These are phyloP conservation scores for Eubasilissa regina DNA, from an alignment of 1,140 invertebrate species.

Conservation along the genomic window DNA sequence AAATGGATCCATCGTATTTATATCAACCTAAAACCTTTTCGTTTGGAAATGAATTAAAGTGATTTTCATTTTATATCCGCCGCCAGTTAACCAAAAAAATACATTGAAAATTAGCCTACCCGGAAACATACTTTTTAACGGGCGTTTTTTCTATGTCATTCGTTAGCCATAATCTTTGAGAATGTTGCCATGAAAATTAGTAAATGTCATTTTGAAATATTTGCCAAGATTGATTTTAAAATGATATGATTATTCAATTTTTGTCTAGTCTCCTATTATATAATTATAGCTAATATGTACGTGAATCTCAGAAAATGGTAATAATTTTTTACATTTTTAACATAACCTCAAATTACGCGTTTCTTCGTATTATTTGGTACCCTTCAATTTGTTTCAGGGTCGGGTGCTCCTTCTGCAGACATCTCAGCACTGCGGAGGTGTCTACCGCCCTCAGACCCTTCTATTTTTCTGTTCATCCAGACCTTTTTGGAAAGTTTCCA, in stretches of 20 bases:
- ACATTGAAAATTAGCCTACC: background rate
- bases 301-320: slow-evolving; percentile 31
- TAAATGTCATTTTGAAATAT: slow-evolving; percentile 21
- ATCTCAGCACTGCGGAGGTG: slow-evolving; percentile 73
- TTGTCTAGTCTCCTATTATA: background rate
- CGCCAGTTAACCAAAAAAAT: background rate
- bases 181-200: background rate
- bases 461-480: slow-evolving; percentile 90
- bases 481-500: slow-evolving; percentile 87
- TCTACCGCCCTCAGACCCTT: slow-evolving; percentile 86
- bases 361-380: background rate
- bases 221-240: background rate
- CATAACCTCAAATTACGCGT: background rate
- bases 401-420: slow-evolving; percentile 24
- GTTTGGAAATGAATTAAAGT: too few relatives aligned
- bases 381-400: slow-evolving; percentile 27
- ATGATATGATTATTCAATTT: background rate
- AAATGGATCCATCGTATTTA: too few relatives aligned
- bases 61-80: background rate
- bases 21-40: too few relatives aligned
- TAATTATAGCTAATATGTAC: slow-evolving; percentile 11
- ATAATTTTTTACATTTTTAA: background rate
- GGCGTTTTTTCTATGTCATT: background rate
- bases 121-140: background rate
- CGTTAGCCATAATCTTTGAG: background rate